Conservation (phyloP, 37 sponge, comb jelly and placozoan species). For the Halichondria panicea region DNA sequence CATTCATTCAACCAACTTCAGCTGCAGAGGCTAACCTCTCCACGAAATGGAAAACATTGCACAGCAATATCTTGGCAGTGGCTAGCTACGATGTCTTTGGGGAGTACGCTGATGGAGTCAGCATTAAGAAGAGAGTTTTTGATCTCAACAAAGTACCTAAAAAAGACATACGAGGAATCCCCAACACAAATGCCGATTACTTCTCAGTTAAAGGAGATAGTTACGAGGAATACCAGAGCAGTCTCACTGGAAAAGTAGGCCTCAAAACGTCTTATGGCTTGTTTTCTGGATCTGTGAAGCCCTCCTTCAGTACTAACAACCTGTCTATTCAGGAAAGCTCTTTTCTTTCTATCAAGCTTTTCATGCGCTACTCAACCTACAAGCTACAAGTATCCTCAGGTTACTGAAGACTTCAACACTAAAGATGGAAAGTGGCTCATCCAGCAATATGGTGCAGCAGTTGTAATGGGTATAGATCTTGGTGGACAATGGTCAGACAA, state of each 20-base stretch:
- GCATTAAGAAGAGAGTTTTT: background rate
- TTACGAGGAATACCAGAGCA: background rate
- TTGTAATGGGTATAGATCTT: conserved; percentile 1
- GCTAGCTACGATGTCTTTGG: no score
- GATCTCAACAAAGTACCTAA: background rate
- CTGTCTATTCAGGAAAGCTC: background rate
- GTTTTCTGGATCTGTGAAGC: background rate
- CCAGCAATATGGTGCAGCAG: conserved; percentile 1
- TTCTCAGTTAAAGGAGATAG: background rate
- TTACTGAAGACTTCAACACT: background rate
- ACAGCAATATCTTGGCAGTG: no score
- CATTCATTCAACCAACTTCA: no score
- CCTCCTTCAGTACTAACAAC: background rate
- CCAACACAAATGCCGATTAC: background rate
- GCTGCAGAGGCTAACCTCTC: no score
- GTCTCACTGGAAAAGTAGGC: background rate
- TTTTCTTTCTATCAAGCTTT: background rate
- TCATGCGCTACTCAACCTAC: background rate
- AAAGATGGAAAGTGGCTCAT: conserved; percentile 10
- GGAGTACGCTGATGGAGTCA: background rate
- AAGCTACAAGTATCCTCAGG: background rate
- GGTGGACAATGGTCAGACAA: conserved; percentile 7
- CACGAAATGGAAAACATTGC: no score
- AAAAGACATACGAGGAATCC: background rate
- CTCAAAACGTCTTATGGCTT: background rate